A percentile compares a stretch with the other conserved stretches of the same genome.
These are phyloP conservation scores for Acleris cristana DNA, from an alignment of 2,888 invertebrate species.

Conservation along the genomic window DNA sequence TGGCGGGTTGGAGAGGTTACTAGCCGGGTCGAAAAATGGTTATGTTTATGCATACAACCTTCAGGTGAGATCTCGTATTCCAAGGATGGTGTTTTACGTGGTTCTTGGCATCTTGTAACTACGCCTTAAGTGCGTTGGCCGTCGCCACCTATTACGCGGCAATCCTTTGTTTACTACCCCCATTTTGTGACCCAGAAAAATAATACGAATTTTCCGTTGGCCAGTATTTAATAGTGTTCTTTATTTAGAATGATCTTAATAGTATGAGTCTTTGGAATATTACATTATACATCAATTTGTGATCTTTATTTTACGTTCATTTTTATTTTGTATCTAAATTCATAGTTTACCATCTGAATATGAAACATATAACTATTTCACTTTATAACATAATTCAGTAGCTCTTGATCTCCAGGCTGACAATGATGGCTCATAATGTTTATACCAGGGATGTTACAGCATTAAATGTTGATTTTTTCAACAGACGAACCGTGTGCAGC, in stretches of 20 bases:
- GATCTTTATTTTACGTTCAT: too few species aligned
- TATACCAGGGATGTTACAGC: too few species aligned
- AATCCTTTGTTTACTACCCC: constrained; percentile 73
- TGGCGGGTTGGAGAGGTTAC: constrained; percentile 85
- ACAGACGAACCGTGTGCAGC: constrained; percentile 88
- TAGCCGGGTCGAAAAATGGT: constrained; percentile 90
- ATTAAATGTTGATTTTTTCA: constrained; percentile 49
- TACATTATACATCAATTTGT: too few species aligned
- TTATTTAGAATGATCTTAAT: neutral
- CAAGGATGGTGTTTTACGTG: constrained; percentile 51
- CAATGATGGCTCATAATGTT: too few species aligned
- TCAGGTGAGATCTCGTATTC: constrained; percentile 83
- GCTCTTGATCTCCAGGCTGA: too few species aligned
- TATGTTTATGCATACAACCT: constrained; percentile 91
- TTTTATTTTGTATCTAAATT: too few species aligned
- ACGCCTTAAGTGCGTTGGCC: constrained; percentile 47
- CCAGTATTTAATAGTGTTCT: constrained; percentile 12
- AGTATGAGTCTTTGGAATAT: neutral
- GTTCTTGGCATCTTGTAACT: constrained; percentile 43
- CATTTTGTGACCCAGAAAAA: constrained; percentile 73
- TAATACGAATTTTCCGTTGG: constrained; percentile 34
- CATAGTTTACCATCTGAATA: too few species aligned
- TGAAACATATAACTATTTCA: too few species aligned
- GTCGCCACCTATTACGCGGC: constrained; percentile 49
- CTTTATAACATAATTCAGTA: too few species aligned